Conservation (phyloP, 2,113 vertebrate genomes). For the Spermophilus dauricus region DNA sequence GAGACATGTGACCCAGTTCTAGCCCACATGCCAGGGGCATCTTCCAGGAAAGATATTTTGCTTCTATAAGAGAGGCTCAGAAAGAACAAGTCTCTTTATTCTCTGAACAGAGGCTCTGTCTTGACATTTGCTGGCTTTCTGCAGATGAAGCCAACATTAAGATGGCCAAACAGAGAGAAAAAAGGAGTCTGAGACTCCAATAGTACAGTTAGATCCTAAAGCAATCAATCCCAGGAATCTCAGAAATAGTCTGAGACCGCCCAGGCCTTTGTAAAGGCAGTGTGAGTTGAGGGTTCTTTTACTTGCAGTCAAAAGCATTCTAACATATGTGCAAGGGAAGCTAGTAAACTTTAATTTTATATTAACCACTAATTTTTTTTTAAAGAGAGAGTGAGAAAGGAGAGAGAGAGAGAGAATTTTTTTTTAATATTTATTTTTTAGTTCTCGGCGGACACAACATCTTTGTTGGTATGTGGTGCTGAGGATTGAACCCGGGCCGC, state of each 20-base stretch:
- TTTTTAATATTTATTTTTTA: no score
- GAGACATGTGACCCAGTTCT: background rate
- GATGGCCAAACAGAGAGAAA: background rate
- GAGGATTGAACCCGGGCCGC: no score
- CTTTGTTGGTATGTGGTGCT: no score
- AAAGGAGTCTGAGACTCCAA: background rate
- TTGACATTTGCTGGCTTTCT: background rate
- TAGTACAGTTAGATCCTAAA: background rate
- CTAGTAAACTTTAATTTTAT: background rate
- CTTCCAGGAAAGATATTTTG: background rate
- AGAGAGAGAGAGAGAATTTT: no score
- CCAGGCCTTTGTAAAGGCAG: background rate
- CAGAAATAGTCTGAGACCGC: background rate
- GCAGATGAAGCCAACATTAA: background rate
- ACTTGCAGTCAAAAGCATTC: background rate
- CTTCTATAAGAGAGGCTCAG: background rate
- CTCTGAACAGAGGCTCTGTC: background rate
- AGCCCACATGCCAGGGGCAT: background rate
- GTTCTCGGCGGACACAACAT: no score
- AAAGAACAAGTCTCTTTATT: background rate
- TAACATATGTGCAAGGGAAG: background rate
- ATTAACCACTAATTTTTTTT: background rate
- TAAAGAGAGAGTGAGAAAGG: no score
- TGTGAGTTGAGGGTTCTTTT: background rate
- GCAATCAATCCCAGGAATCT: background rate